These are phyloP conservation scores for Apeltes quadracus DNA, from an alignment of 2,113 vertebrate species.

Conservation along the genomic window DNA sequence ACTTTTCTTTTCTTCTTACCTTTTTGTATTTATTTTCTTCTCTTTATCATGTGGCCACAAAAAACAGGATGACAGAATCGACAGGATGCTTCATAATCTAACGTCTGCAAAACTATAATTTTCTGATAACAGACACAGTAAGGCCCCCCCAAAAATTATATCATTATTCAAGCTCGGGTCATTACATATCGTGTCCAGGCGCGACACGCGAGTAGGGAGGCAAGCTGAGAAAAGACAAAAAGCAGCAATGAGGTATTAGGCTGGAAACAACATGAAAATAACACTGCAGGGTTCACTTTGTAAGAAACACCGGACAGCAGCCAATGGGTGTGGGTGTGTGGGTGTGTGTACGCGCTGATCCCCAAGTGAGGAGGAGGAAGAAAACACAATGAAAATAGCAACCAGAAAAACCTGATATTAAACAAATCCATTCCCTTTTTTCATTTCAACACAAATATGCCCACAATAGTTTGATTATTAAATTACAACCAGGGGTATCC, in stretches of 20 bases:
- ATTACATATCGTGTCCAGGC: constrained; percentile 39
- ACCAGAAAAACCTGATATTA: constrained; percentile 41
- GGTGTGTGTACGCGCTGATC: constrained; percentile 24
- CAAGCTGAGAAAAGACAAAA: constrained; percentile 29
- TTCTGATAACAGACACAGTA: constrained; percentile 64
- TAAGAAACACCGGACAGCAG: constrained; percentile 49
- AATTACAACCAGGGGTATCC: constrained; percentile 17
- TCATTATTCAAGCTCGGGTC: constrained; percentile 44
- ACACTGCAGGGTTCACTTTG: constrained; percentile 44
- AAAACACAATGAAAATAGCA: constrained; percentile 25
- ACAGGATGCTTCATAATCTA: constrained; percentile 38
- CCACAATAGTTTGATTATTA: constrained; percentile 29
- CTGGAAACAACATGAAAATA: constrained; percentile 52
- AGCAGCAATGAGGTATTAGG: constrained; percentile 43
- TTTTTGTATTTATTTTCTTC: constrained; percentile 36
- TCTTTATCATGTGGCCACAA: constrained; percentile 28
- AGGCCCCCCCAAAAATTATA: constrained; percentile 32
- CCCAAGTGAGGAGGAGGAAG: constrained; percentile 6
- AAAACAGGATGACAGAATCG: constrained; percentile 52
- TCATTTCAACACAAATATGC: constrained; percentile 43
- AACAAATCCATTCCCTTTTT: constrained; percentile 21
- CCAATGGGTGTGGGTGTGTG: constrained; percentile 26
- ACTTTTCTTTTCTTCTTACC: constrained; percentile 30
- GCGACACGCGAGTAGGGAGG: constrained; percentile 18
- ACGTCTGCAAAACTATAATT: constrained; percentile 41